A percentile compares a stretch with the other conserved stretches of the same genome.
Evolutionary conservation across 2,888 invertebrate species (phyloP).

Genomic region (Diaphora mendica): DNA sequence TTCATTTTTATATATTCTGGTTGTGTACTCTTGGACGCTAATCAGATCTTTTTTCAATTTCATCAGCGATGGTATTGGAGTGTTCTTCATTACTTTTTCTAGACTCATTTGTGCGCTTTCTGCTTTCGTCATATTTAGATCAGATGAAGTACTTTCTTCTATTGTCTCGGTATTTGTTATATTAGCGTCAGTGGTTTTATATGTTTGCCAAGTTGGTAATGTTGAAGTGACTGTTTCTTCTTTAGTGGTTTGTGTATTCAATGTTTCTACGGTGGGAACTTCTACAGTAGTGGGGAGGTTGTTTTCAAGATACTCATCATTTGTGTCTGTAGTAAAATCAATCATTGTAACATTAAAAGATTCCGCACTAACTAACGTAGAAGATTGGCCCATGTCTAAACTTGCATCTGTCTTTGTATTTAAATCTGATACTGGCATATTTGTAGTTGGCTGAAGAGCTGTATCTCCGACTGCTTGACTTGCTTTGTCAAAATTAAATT

Average conservation of each 20-base stretch:
- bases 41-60: constrained; percentile 44
- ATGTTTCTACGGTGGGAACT: constrained; percentile 4
- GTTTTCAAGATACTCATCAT: constrained; percentile 7
- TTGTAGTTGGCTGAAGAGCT: neutral
- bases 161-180: constrained; percentile 32
- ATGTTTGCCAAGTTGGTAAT: constrained; percentile 60
- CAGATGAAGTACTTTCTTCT: constrained; percentile 42
- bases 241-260: constrained; percentile 17
- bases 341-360: constrained; percentile 7
- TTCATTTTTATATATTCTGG: constrained; percentile 12
- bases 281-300: neutral
- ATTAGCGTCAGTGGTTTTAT: constrained; percentile 63
- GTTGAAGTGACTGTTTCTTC: constrained; percentile 12
- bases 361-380: neutral
- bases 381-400: neutral
- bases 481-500: neutral
- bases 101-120: constrained; percentile 57
- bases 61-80: constrained; percentile 59
- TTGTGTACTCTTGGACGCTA: constrained; percentile 27
- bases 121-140: constrained; percentile 52
- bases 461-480: neutral
- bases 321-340: constrained; percentile 8
- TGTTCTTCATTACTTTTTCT: constrained; percentile 51
- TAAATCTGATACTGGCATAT: neutral
- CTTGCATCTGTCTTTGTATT: neutral